Base-by-base conservation (phyloP, 2,797 vertebrate genomes). In the Sebastes taczanowskii region DNA sequence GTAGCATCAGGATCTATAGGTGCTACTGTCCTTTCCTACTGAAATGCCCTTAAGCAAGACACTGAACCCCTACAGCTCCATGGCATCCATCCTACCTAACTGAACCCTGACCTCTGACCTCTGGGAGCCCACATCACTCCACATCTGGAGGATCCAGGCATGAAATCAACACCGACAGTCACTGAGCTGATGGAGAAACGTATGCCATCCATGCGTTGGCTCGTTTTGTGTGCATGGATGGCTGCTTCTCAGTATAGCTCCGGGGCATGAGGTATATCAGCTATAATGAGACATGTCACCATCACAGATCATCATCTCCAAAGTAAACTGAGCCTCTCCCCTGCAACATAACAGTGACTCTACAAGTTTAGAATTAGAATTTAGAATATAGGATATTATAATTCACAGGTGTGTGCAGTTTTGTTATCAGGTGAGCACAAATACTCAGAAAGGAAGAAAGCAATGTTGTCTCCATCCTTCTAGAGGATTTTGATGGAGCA, bases 101-200 rank as follows among this genome's bases (percentile, higher is more conserved):
- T 22, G 20, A 46, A 73, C 63, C 55, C 23, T 94, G 86, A 88
- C 86, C 78, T 91, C 66, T 88, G 84, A 85, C 78, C 81, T 78
- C 30, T 56, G 38, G 38, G 38, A 42, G 38, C 38, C 14, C 38
- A 16, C 38, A 42, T 2, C 30, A 22, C 13, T 62, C 34, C 7
- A 71, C 55, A 80, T 71, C 64, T 52, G 35, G 34, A 69, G 18
- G 34, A 66, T 30, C 0, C 59, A 35, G 4, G 34, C 9, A 64
- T 25, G 52, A 71, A 64, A 71, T 80, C 53, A 56, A 13, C 42
- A 67, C 9, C 29, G 46, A 81, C 42, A 72, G 11, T 38, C 49
- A 63, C 5, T 4, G 4, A 69, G 64, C 63, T 34, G 18, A 11
- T 20, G 42, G 20, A 63, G 58, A 52, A 56, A 68, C 22, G n/a